Evolutionary conservation across 2,888 invertebrate genomes (phyloP).

Genomic region (Leucoma salicis): DNA sequence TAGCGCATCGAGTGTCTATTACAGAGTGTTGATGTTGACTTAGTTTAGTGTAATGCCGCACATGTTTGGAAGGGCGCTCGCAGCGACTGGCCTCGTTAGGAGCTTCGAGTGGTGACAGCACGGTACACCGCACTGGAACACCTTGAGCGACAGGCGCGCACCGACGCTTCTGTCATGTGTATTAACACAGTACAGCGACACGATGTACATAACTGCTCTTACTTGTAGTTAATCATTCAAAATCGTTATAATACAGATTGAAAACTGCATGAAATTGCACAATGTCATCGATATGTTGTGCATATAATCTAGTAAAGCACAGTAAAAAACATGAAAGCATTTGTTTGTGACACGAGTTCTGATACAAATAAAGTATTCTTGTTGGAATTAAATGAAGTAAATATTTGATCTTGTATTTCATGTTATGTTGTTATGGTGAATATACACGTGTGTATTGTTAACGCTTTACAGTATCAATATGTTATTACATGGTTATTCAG

Average conservation of each 20-base stretch:
- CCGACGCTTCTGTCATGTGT: constrained; percentile 67
- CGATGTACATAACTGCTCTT: constrained; percentile 73
- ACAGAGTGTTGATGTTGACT: constrained; percentile 74
- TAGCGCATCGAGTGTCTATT: constrained; percentile 76
- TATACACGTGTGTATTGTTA: constrained; percentile 46
- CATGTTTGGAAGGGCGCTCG: constrained; percentile 61
- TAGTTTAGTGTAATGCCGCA: constrained; percentile 80
- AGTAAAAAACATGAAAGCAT: constrained; percentile 53
- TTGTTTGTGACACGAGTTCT: constrained; percentile 50
- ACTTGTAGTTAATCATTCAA: constrained; percentile 66
- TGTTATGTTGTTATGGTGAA: constrained; percentile 43
- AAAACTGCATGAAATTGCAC: constrained; percentile 73
- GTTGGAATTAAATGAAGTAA: constrained; percentile 38
- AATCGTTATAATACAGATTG: constrained; percentile 51
- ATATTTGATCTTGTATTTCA: constrained; percentile 31
- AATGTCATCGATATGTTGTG: constrained; percentile 65
- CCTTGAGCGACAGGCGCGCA: constrained; percentile 78
- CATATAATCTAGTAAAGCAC: constrained; percentile 66
- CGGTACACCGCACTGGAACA: constrained; percentile 67
- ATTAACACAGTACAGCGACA: constrained; percentile 57
- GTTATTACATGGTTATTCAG: constrained; percentile 32
- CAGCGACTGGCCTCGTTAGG: constrained; percentile 65
- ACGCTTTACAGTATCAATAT: constrained; percentile 41
- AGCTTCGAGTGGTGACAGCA: constrained; percentile 73
- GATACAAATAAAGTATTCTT: constrained; percentile 31